phyloP scores from a whole-genome alignment of 2,113 vertebrate genomes.

The Panurus biarmicus region DNA sequence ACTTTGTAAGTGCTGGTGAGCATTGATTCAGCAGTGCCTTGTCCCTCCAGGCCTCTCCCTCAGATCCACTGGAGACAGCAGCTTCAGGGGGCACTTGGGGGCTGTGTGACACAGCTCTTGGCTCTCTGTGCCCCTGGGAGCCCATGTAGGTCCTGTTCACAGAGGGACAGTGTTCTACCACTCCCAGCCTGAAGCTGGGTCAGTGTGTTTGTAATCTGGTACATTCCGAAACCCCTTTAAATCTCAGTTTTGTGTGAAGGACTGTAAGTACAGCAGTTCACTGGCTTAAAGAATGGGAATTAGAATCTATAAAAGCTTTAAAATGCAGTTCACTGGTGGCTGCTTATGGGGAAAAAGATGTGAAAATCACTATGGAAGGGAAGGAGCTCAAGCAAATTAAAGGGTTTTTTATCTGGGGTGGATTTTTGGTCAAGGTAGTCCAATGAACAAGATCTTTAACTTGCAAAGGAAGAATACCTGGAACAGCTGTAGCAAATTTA shows the following conservation, averaged over 20 bases:
- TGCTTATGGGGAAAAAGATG: not conserved
- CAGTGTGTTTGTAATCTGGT: not conserved
- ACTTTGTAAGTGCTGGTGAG: not conserved
- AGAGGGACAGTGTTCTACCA: not conserved
- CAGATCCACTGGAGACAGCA: not conserved
- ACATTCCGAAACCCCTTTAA: not conserved
- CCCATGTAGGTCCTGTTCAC: not conserved
- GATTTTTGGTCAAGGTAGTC: not conserved
- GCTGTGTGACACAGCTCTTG: not conserved
- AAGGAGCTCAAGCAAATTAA: not conserved
- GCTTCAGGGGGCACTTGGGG: not conserved
- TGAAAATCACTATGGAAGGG: not conserved
- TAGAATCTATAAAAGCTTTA: not conserved
- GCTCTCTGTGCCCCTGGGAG: not conserved
- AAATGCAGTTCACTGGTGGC: not conserved
- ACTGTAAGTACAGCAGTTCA: not conserved
- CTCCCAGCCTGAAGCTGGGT: not conserved
- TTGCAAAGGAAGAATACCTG: not conserved
- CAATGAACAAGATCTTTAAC: not conserved
- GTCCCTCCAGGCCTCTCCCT: not conserved
- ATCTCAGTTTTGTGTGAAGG: not conserved
- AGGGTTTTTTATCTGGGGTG: not conserved
- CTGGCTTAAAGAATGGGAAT: not conserved
- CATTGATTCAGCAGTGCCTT: not conserved
- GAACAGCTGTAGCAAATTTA: not conserved